These are phyloP conservation scores for Empis livida DNA, from an alignment of 2,888 invertebrate species.

Conservation along the genomic window DNA sequence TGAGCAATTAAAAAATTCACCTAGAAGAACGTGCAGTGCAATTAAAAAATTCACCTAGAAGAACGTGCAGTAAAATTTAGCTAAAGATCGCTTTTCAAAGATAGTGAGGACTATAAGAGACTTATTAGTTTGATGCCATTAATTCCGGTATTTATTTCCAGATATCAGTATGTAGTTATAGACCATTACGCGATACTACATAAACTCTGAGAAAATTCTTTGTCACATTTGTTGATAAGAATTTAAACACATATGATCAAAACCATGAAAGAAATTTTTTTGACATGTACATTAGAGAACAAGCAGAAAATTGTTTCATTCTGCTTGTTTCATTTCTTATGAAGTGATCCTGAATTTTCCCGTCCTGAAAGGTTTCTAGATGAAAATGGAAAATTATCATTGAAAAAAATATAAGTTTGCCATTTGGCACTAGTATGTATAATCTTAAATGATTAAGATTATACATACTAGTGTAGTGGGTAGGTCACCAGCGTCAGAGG, in stretches of 20 bases:
- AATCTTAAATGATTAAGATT: neutral
- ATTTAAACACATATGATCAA: constrained; percentile 34
- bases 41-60: constrained; percentile 38
- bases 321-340: constrained; percentile 53
- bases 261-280: constrained; percentile 45
- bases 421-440: constrained; percentile 53
- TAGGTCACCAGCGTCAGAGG: no score
- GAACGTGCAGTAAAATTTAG: constrained; percentile 38
- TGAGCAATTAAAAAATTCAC: constrained; percentile 48
- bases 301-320: constrained; percentile 41
- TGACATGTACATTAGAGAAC: constrained; percentile 45
- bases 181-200: constrained; percentile 37
- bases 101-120: constrained; percentile 46
- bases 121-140: constrained; percentile 45
- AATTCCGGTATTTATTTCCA: constrained; percentile 46
- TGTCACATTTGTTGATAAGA: constrained; percentile 37
- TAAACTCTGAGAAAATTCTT: constrained; percentile 40
- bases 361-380: constrained; percentile 52
- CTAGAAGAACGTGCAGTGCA: no score
- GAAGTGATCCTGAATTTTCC: constrained; percentile 53
- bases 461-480: constrained; percentile 41
- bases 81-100: constrained; percentile 40
- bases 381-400: constrained; percentile 39
- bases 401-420: constrained; percentile 44
- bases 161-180: constrained; percentile 45